Conservation (phyloP, 2,797 vertebrate genomes). For the Loris lydekkerianus region DNA sequence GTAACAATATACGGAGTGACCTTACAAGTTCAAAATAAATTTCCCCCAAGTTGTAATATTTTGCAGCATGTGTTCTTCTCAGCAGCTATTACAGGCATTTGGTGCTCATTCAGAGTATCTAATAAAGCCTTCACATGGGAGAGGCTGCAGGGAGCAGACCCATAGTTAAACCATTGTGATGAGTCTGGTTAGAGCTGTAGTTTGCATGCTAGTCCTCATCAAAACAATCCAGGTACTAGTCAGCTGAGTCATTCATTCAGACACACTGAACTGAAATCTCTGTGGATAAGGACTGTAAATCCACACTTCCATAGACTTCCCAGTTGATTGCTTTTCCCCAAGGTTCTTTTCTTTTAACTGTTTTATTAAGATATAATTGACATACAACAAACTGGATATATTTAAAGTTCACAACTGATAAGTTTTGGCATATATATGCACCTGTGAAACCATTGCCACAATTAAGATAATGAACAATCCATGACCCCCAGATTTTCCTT, state of each 20-base stretch:
- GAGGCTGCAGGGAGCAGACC: background rate
- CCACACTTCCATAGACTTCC: background rate
- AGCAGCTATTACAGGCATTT: slow-evolving; percentile 6
- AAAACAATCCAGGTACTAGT: background rate
- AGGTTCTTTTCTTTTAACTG: background rate
- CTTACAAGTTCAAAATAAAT: slow-evolving; percentile 25
- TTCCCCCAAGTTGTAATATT: background rate
- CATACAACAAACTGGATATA: background rate
- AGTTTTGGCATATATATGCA: slow-evolving; percentile 12
- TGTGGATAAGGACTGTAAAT: background rate
- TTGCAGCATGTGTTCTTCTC: background rate
- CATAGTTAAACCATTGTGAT: background rate
- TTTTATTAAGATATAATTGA: background rate
- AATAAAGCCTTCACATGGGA: slow-evolving; percentile 25
- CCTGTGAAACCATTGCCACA: background rate
- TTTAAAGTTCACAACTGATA: background rate
- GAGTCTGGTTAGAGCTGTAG: slow-evolving; percentile 14
- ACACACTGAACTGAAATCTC: background rate
- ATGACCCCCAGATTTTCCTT: background rate
- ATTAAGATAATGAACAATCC: background rate
- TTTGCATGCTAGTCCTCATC: background rate
- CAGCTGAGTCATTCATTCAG: background rate
- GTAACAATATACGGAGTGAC: background rate
- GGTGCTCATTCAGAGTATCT: slow-evolving; percentile 21
- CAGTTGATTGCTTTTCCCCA: background rate